Conservation (phyloP, 2,113 vertebrate species). For the Sarotherodon lohbergeri region DNA sequence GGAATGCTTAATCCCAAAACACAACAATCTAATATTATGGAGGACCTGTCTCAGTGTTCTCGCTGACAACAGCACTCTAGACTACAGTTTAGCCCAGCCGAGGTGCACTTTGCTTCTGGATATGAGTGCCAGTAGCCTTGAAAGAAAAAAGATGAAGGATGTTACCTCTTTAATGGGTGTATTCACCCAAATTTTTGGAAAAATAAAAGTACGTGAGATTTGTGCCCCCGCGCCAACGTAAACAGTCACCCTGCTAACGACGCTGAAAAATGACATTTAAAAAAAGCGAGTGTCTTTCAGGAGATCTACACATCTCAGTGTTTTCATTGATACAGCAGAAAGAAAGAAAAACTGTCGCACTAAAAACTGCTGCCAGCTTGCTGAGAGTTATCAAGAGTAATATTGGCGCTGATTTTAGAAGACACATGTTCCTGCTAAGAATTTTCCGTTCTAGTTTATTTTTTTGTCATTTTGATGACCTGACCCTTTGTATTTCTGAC, state of each 20-base stretch:
- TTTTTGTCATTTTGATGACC: neutral
- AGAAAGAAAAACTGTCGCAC: neutral
- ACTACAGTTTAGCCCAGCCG: slow-evolving; percentile 8
- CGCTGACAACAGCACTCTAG: slow-evolving; percentile 39
- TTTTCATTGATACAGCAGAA: neutral
- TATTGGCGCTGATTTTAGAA: neutral
- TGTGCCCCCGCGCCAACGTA: neutral
- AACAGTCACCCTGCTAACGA: neutral
- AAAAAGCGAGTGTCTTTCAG: neutral
- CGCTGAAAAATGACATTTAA: neutral
- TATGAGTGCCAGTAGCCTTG: neutral
- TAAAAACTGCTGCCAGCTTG: neutral
- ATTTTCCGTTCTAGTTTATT: neutral
- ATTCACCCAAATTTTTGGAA: neutral
- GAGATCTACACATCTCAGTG: neutral
- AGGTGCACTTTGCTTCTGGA: neutral
- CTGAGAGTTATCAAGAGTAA: neutral
- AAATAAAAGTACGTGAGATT: neutral
- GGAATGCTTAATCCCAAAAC: slow-evolving; percentile 73
- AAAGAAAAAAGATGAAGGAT: neutral
- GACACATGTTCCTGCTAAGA: neutral
- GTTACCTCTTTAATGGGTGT: neutral
- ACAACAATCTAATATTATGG: slow-evolving; percentile 67
- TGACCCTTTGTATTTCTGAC: neutral
- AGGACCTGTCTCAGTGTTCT: slow-evolving; percentile 53